A percentile compares a stretch with the other conserved stretches of the same genome.
phyloP scores from a whole-genome alignment of 2,888 invertebrate species.

The Thymelicus acteon region DNA sequence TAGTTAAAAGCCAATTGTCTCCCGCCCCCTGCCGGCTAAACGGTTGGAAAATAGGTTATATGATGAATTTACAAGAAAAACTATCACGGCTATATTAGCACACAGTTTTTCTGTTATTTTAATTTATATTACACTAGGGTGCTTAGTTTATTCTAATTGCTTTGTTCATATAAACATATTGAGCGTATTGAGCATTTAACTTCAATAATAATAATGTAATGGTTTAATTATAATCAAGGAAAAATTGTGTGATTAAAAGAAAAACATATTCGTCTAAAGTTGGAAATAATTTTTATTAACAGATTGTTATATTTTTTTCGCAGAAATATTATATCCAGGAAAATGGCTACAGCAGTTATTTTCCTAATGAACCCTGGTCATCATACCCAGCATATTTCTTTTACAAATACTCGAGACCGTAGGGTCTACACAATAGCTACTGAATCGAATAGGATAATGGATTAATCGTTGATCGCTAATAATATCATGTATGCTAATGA shows the following conservation, averaged over 20 bases:
- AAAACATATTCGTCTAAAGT: conserved; percentile 52
- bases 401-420: conserved; percentile 29
- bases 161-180: no score
- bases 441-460: conserved; percentile 42
- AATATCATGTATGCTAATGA: conserved; percentile 26
- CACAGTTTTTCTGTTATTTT: no score
- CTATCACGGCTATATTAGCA: no score
- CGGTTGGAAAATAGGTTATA: no score
- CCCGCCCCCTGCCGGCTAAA: no score
- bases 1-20: no score
- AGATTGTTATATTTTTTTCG: conserved; percentile 70
- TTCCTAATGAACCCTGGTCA: conserved; percentile 17
- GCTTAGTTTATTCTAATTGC: no score
- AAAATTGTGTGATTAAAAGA: conserved; percentile 39
- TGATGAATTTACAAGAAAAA: no score
- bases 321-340: conserved; percentile 52
- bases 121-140: no score
- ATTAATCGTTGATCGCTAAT: conserved; percentile 22
- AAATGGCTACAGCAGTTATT: conserved; percentile 40
- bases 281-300: conserved; percentile 80
- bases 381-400: conserved; percentile 23
- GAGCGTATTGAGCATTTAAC: no score
- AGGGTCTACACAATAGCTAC: conserved; percentile 39
- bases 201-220: no score
- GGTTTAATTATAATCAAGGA: no score